A percentile compares a stretch with the other conserved stretches of the same genome.
These are phyloP conservation scores for Catostylus mosaicus DNA, from an alignment of 30 jellyfish, hydroid and myxozoan genomes.

Conservation along the genomic window DNA sequence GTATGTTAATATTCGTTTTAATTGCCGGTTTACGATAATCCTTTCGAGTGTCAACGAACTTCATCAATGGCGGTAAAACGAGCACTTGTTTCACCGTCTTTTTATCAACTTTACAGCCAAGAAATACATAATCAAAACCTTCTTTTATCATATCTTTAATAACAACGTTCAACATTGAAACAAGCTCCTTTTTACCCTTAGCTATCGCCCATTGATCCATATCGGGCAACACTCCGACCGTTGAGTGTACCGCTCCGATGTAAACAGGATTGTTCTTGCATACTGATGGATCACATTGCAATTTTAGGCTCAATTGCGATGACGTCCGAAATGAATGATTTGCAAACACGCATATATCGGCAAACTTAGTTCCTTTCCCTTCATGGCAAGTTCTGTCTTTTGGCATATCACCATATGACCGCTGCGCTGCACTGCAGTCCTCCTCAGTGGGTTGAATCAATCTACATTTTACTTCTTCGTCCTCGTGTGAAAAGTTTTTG, in stretches of 20 bases:
- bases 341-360: conserved; percentile 75
- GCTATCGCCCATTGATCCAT: conserved; percentile 80
- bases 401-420: conserved; percentile 66
- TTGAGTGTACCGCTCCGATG: conserved; percentile 64
- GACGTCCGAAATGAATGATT: conserved; percentile 63
- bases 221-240: conserved; percentile 70
- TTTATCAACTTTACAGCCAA: conserved; percentile 72
- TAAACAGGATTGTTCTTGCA: conserved; percentile 70
- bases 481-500: conserved; percentile 3
- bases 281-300: conserved; percentile 69
- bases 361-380: conserved; percentile 40
- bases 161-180: conserved; percentile 15
- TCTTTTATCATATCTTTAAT: conserved; percentile 44
- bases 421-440: conserved; percentile 73
- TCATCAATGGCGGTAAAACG: conserved; percentile 81
- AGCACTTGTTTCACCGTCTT: conserved; percentile 79
- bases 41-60: conserved; percentile 15
- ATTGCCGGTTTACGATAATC: conserved; percentile 17
- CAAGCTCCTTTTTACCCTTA: conserved; percentile 64
- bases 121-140: conserved; percentile 74
- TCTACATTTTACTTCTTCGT: conserved; percentile 52
- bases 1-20: conserved; percentile 68
- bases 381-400: conserved; percentile 67
- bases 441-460: conserved; percentile 53
- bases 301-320: conserved; percentile 41